phyloP scores from a whole-genome alignment of 2,888 invertebrate genomes.

The Tryphoninae sp. region DNA sequence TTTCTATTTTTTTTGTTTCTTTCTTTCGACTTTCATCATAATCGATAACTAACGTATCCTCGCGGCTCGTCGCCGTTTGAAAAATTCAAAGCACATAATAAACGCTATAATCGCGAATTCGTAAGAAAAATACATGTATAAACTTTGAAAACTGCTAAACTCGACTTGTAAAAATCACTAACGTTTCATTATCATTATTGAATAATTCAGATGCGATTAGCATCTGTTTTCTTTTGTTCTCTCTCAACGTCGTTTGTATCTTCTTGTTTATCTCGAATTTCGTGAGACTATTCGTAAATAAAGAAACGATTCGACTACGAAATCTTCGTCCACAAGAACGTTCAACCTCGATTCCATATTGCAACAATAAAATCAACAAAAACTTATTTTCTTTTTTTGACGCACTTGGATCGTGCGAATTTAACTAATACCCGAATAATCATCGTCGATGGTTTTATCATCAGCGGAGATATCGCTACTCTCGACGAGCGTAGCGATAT shows the following conservation, averaged over 20 bases:
- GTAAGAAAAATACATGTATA: slow-evolving; percentile 60
- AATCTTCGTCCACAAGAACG: slow-evolving; percentile 27
- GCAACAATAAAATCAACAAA: slow-evolving; percentile 50
- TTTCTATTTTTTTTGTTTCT: slow-evolving; percentile 18
- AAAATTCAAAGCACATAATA: slow-evolving; percentile 54
- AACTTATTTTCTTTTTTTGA: not conserved
- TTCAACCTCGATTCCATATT: slow-evolving; percentile 37
- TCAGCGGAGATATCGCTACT: too few species aligned
- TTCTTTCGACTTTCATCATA: slow-evolving; percentile 4
- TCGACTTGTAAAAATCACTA: slow-evolving; percentile 53
- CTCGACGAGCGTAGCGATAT: too few species aligned
- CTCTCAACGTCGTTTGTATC: slow-evolving; percentile 15
- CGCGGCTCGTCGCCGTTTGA: slow-evolving; percentile 11
- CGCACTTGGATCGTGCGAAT: slow-evolving; percentile 8
- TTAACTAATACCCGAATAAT: slow-evolving; percentile 35
- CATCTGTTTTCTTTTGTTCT: not conserved
- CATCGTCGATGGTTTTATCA: not conserved
- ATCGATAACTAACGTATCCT: slow-evolving; percentile 10
- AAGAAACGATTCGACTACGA: not conserved
- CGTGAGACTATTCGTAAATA: not conserved
- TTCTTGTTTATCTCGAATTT: not conserved
- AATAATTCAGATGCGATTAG: slow-evolving; percentile 1
- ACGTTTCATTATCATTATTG: slow-evolving; percentile 8
- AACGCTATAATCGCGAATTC: slow-evolving; percentile 45
- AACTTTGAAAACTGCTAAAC: slow-evolving; percentile 47